phyloP scores from a whole-genome alignment of 2,113 vertebrate species.

The Otis tarda region DNA sequence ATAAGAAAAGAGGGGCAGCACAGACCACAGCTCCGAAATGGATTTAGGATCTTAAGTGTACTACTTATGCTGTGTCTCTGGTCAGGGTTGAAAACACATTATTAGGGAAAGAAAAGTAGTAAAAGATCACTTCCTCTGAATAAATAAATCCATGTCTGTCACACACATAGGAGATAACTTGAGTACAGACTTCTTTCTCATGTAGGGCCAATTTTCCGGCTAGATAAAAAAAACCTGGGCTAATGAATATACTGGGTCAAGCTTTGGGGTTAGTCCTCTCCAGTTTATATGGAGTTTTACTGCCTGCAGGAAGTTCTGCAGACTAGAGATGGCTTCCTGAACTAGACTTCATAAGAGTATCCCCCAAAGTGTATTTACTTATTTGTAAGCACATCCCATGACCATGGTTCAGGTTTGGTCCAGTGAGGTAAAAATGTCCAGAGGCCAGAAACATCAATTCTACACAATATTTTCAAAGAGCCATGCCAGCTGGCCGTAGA shows the following conservation, averaged over 20 bases:
- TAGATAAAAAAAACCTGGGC: neutral
- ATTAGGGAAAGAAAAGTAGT: neutral
- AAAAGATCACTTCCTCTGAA: neutral
- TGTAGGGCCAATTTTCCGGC: neutral
- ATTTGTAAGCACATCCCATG: neutral
- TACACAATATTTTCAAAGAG: neutral
- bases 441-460: neutral
- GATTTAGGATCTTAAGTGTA: neutral
- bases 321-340: neutral
- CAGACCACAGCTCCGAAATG: neutral
- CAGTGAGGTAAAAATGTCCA: neutral
- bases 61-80: neutral
- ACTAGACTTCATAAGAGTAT: neutral
- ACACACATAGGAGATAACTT: neutral
- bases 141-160: neutral
- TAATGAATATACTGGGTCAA: neutral
- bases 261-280: neutral
- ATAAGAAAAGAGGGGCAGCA: neutral
- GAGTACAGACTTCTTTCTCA: neutral
- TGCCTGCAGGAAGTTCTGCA: neutral
- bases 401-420: neutral
- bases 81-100: neutral
- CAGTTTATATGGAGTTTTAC: neutral
- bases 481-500: neutral
- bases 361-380: neutral